These are phyloP conservation scores for Periphyllus acericola DNA, from an alignment of 2,888 invertebrate genomes.

Conservation along the genomic window DNA sequence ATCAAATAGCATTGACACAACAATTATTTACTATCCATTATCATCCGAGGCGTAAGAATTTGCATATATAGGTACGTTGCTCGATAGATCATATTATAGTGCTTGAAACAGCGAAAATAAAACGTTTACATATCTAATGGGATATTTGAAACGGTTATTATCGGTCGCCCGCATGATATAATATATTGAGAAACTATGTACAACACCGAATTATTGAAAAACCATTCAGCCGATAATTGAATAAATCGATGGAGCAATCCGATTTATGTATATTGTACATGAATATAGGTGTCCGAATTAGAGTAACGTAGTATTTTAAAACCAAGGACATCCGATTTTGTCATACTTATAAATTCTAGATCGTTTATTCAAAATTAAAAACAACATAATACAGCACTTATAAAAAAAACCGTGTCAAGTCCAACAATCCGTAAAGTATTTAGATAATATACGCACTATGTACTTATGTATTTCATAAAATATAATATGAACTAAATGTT, in stretches of 20 bases:
- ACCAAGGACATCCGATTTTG: constrained; percentile 52
- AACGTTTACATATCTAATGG: not conserved
- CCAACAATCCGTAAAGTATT: constrained; percentile 32
- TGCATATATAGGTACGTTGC: not conserved
- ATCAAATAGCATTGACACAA: not conserved
- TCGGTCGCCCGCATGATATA: not conserved
- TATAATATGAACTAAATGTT: not conserved
- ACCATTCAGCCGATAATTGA: constrained; percentile 44
- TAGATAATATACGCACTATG: not conserved
- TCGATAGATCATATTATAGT: not conserved
- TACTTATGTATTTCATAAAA: not conserved
- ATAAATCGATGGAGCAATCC: constrained; percentile 45
- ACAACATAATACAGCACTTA: constrained; percentile 14
- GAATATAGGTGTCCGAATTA: constrained; percentile 13
- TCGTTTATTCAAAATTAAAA: constrained; percentile 35
- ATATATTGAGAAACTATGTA: constrained; percentile 39
- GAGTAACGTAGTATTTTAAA: constrained; percentile 4
- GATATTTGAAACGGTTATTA: constrained; percentile 49
- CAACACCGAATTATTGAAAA: not conserved
- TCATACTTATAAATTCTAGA: constrained; percentile 28
- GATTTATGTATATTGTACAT: not conserved
- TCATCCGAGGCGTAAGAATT: not conserved
- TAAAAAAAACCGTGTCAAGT: constrained; percentile 39
- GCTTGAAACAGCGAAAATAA: not conserved
- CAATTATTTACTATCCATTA: not conserved